phyloP scores from a whole-genome alignment of 1,140 invertebrate genomes.

The Drosophila nigrodunni region DNA sequence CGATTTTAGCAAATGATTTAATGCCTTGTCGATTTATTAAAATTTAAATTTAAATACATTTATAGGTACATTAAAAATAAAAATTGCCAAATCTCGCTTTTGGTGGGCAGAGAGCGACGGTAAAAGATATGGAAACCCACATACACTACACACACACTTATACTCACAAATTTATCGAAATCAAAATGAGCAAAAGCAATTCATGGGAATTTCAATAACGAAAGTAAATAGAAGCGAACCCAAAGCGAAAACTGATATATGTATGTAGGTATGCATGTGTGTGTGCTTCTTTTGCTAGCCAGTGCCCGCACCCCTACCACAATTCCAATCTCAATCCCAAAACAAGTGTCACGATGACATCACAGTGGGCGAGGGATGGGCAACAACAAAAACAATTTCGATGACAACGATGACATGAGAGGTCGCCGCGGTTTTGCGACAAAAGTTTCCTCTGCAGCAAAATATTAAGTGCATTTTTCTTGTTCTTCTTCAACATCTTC shows the following conservation, averaged over 20 bases:
- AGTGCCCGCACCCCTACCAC: slow-evolving; percentile 8
- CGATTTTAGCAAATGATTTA: slow-evolving; percentile 28
- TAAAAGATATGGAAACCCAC: too few relatives aligned
- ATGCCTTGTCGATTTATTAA: slow-evolving; percentile 27
- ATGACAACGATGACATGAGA: slow-evolving; percentile 19
- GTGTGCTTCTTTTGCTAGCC: not conserved
- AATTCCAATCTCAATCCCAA: not conserved
- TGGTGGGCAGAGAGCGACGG: not conserved
- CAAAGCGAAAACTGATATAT: slow-evolving; percentile 65
- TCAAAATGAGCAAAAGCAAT: slow-evolving; percentile 42
- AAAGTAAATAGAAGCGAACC: slow-evolving; percentile 57
- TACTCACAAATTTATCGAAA: slow-evolving; percentile 29
- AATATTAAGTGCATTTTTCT: slow-evolving; percentile 24
- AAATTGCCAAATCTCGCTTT: slow-evolving; percentile 27
- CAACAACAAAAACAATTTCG: slow-evolving; percentile 3
- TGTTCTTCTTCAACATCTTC: slow-evolving; percentile 9
- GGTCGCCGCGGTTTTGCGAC: slow-evolving; percentile 13
- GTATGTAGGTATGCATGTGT: slow-evolving; percentile 17
- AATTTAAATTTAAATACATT: slow-evolving; percentile 23
- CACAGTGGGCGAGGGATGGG: slow-evolving; percentile 32
- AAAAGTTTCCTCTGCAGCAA: slow-evolving; percentile 1
- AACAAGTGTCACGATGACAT: slow-evolving; percentile 54
- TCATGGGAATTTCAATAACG: slow-evolving; percentile 45
- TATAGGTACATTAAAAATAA: slow-evolving; percentile 7
- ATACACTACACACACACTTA: not conserved